A percentile compares a stretch with the other conserved stretches of the same genome.
Conservation (phyloP, 2,888 invertebrate genomes). For the Bellardia pandia region DNA sequence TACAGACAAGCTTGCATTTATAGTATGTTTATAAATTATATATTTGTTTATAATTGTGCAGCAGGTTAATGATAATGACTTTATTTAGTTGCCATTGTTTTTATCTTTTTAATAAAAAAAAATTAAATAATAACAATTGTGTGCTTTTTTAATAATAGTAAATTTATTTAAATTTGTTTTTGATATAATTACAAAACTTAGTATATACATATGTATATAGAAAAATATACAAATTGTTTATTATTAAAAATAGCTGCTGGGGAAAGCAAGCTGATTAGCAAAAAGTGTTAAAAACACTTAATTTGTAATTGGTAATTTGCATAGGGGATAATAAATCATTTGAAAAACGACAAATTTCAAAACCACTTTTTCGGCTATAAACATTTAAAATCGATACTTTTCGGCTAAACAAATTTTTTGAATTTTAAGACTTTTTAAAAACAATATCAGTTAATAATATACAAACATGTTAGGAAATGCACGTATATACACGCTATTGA, state of each 20-base stretch:
- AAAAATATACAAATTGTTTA: not conserved
- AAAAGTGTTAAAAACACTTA: too few relatives aligned
- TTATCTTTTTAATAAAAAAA: slow-evolving; percentile 14
- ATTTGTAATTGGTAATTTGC: too few relatives aligned
- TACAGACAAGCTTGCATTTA: not conserved
- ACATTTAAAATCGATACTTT: too few relatives aligned
- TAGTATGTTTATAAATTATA: slow-evolving; percentile 21
- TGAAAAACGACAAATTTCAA: too few relatives aligned
- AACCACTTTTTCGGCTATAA: too few relatives aligned
- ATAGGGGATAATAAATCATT: too few relatives aligned
- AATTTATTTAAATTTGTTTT: slow-evolving; percentile 18
- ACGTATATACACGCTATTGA: too few relatives aligned
- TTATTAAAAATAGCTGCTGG: not conserved
- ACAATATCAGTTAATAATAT: too few relatives aligned
- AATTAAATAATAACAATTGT: not conserved
- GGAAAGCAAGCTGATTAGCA: not conserved
- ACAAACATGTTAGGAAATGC: too few relatives aligned
- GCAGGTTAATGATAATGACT: slow-evolving; percentile 67
- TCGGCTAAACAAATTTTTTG: too few relatives aligned
- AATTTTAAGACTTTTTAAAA: too few relatives aligned
- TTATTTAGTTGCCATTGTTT: slow-evolving; percentile 31
- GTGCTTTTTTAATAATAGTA: slow-evolving; percentile 37
- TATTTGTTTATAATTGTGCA: slow-evolving; percentile 30
- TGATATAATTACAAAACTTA: slow-evolving; percentile 9
- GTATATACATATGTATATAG: not conserved